A percentile compares a stretch with the other conserved stretches of the same genome.
phyloP scores from a whole-genome alignment of 2,113 vertebrate species.

The Amphilophus citrinellus region DNA sequence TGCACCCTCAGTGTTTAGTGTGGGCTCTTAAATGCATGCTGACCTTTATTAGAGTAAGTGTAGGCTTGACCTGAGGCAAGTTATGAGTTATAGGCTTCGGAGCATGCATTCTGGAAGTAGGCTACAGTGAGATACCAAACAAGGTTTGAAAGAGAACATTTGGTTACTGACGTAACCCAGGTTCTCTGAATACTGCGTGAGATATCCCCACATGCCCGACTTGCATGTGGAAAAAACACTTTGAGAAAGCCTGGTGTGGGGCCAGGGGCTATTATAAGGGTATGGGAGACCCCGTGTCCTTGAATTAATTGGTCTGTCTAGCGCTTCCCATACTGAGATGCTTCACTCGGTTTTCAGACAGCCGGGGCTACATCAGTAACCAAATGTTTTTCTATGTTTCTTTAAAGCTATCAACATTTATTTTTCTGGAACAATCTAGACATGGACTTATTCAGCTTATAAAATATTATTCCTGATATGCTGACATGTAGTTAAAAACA shows the following conservation, averaged over 20 bases:
- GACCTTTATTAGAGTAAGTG: neutral
- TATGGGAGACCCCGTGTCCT: too few species aligned
- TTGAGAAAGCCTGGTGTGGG: too few species aligned
- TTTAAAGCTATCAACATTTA: neutral
- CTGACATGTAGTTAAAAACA: neutral
- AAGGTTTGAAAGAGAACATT: neutral
- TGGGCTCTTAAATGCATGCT: neutral
- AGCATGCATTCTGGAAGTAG: neutral
- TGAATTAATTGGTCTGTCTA: too few species aligned
- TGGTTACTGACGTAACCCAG: neutral
- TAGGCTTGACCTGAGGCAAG: neutral
- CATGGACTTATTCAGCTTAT: neutral
- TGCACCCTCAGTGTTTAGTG: neutral
- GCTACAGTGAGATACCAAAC: neutral
- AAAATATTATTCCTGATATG: neutral
- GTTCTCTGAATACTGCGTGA: neutral
- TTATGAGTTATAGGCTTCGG: neutral
- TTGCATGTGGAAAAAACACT: neutral
- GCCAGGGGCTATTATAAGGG: too few species aligned
- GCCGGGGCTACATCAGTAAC: too few species aligned
- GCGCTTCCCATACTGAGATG: too few species aligned
- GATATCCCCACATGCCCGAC: rapidly evolving
- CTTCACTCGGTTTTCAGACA: too few species aligned
- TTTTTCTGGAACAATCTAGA: neutral
- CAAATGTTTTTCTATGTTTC: neutral